phyloP scores from a whole-genome alignment of 2,113 vertebrate species.

The rat (Rattus norvegicus) region GRCr8 NC_086021.1:72789501-72790000 shows the following conservation, averaged over 20 bases:
- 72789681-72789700: not conserved
- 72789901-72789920: not conserved
- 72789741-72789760: not conserved
- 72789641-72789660: not conserved
- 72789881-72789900: not conserved
- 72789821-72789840: not conserved
- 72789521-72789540: not conserved
- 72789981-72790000: not conserved
- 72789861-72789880: not conserved
- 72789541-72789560: too few species aligned
- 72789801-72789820: not conserved
- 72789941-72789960: not conserved
- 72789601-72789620: not conserved
- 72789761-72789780: not conserved
- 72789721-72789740: constrained; percentile 24
- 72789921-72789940: constrained; percentile 7
- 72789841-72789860: not conserved
- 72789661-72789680: not conserved
- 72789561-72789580: too few species aligned
- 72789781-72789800: not conserved
- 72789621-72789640: not conserved
- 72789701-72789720: not conserved
- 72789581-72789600: not conserved
- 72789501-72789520: not conserved
- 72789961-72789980: not conserved